Evolutionary conservation across 2,797 vertebrate genomes (phyloP).

Genomic region (Xiphophorus birchmanni): DNA sequence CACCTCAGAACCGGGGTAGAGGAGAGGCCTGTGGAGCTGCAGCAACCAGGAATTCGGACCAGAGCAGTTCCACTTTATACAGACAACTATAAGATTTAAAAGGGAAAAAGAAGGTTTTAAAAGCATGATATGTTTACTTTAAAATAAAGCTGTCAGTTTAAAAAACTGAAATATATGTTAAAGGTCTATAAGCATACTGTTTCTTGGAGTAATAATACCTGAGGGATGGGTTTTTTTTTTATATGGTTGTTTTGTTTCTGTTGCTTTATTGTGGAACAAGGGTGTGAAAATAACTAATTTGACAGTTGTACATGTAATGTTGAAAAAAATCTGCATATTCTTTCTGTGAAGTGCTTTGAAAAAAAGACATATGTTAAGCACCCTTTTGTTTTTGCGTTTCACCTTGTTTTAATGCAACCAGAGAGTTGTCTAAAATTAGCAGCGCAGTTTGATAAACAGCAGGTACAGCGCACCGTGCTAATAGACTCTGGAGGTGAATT

Average conservation of each 20-base stretch:
- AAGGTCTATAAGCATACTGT: slow-evolving; percentile 55
- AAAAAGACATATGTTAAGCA: slow-evolving; percentile 28
- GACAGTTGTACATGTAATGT: slow-evolving; percentile 10
- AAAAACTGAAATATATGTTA: slow-evolving; percentile 46
- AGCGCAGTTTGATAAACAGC: slow-evolving; percentile 75
- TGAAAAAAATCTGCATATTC: slow-evolving; percentile 8
- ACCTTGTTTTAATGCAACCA: slow-evolving; percentile 66
- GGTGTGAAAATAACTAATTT: slow-evolving; percentile 30
- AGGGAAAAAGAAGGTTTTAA: not conserved
- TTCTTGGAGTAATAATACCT: slow-evolving; percentile 37
- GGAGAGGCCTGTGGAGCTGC: no score
- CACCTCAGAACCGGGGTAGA: no score
- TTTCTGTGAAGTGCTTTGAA: slow-evolving; percentile 4
- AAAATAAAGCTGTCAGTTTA: slow-evolving; percentile 50
- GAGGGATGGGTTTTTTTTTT: slow-evolving; percentile 55
- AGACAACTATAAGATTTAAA: not conserved
- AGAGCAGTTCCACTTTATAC: not conserved
- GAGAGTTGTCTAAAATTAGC: slow-evolving; percentile 78
- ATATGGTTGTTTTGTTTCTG: slow-evolving; percentile 49
- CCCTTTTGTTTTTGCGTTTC: slow-evolving; percentile 57
- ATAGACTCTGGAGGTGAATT: slow-evolving; percentile 79
- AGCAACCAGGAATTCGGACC: no score
- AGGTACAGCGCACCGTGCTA: slow-evolving; percentile 66
- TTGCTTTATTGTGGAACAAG: slow-evolving; percentile 44
- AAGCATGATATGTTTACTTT: slow-evolving; percentile 12